These are phyloP conservation scores for Pampus argenteus DNA, from an alignment of 2,797 vertebrate species.

Conservation along the genomic window DNA sequence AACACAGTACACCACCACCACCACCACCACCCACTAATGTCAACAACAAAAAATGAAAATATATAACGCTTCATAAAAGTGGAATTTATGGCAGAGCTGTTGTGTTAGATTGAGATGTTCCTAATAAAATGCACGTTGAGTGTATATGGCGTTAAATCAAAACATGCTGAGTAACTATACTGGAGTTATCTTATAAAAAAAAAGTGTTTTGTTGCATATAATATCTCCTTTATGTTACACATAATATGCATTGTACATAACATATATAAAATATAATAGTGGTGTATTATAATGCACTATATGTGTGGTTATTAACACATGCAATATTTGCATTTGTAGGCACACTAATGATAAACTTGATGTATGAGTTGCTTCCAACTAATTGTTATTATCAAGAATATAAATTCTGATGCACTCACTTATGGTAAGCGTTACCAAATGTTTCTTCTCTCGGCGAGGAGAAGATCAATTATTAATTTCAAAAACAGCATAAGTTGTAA, in stretches of 20 bases:
- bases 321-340: neutral
- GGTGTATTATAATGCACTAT: neutral
- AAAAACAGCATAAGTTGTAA: conserved; percentile 60
- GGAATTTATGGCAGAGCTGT: no score
- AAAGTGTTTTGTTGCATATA: neutral
- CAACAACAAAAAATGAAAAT: no score
- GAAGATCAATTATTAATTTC: conserved; percentile 56
- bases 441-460: conserved; percentile 28
- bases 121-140: neutral
- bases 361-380: neutral
- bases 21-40: no score
- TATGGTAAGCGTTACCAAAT: conserved; percentile 12
- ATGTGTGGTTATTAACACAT: neutral
- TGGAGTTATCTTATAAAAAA: neutral
- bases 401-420: conserved; percentile 30
- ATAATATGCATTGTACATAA: neutral
- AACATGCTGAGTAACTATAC: neutral
- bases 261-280: neutral
- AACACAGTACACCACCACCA: neutral
- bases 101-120: neutral
- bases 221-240: neutral
- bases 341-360: conserved; percentile 5
- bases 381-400: neutral
- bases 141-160: neutral
- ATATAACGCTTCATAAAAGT: no score